These are phyloP conservation scores for Calameuta filiformis DNA, from an alignment of 2,888 invertebrate genomes.

Conservation along the genomic window DNA sequence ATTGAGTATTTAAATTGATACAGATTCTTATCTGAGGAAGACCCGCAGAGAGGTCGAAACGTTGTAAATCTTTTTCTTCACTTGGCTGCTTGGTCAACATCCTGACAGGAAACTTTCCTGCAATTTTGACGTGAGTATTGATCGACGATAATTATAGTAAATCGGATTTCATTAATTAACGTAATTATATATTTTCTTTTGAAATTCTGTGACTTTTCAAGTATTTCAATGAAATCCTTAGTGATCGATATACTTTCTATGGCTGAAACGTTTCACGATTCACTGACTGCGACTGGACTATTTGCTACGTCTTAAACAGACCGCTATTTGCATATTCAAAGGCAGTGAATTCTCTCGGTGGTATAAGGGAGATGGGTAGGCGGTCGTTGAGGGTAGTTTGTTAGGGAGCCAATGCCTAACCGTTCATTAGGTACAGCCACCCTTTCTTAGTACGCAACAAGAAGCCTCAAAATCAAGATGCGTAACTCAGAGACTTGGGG, in stretches of 20 bases:
- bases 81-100: too few species aligned
- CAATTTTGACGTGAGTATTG: neutral
- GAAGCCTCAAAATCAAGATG: constrained; percentile 2
- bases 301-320: constrained; percentile 49
- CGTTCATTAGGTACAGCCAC: constrained; percentile 43
- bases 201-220: neutral
- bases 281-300: constrained; percentile 38
- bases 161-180: neutral
- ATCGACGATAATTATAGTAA: neutral
- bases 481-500: neutral
- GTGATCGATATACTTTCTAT: neutral
- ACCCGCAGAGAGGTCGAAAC: too few species aligned
- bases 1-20: too few species aligned
- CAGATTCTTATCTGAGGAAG: too few species aligned
- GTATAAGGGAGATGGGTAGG: constrained; percentile 20
- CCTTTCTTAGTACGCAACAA: neutral
- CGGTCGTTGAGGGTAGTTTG: constrained; percentile 37
- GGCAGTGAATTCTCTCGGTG: constrained; percentile 48
- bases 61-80: too few species aligned
- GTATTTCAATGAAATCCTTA: neutral
- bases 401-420: constrained; percentile 45
- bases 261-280: constrained; percentile 14
- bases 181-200: neutral
- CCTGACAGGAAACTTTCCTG: too few species aligned
- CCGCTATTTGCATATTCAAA: constrained; percentile 55